A percentile compares a stretch with the other conserved stretches of the same genome.
Evolutionary conservation across 2,113 vertebrate species (phyloP).

Genomic region (Hemichromis elongatus): DNA sequence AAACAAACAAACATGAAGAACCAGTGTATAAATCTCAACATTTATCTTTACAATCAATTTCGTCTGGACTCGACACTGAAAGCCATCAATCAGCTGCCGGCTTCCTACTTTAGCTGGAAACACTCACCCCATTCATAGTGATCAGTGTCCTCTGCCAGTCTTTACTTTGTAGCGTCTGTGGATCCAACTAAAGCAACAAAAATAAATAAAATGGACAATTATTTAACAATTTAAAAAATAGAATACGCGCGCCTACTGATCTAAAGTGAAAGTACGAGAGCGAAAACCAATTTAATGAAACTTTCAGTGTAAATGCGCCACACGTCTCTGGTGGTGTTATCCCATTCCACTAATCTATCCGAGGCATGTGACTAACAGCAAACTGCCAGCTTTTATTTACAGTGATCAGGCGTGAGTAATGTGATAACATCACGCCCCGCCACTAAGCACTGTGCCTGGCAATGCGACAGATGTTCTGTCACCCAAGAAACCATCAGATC

Average conservation of each 20-base stretch:
- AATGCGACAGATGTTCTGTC: conserved; percentile 24
- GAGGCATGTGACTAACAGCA: conserved; percentile 28
- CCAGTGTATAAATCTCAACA: not conserved
- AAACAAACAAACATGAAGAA: not conserved
- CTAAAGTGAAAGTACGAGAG: not conserved
- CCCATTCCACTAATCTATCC: conserved; percentile 16
- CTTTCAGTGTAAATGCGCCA: not conserved
- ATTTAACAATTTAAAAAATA: not conserved
- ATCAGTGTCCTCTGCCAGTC: conserved; percentile 96
- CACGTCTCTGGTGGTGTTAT: not conserved
- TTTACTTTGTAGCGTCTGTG: conserved; percentile 86
- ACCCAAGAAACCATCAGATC: conserved; percentile 28
- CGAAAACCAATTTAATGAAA: not conserved
- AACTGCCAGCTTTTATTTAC: conserved; percentile 7
- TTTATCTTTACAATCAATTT: not conserved
- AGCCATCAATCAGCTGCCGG: not conserved
- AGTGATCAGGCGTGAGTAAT: conserved; percentile 8
- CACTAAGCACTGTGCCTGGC: not conserved
- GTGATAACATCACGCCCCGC: not conserved
- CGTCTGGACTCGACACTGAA: rapidly evolving
- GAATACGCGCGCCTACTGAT: not conserved
- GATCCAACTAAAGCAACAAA: conserved; percentile 81
- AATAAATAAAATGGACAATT: not conserved
- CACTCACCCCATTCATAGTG: conserved; percentile 88
- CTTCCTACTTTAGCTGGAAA: not conserved